A percentile compares a stretch with the other conserved stretches of the same genome.
Conservation (phyloP, 2,113 vertebrate genomes). For the Odocoileus hemionus region DNA sequence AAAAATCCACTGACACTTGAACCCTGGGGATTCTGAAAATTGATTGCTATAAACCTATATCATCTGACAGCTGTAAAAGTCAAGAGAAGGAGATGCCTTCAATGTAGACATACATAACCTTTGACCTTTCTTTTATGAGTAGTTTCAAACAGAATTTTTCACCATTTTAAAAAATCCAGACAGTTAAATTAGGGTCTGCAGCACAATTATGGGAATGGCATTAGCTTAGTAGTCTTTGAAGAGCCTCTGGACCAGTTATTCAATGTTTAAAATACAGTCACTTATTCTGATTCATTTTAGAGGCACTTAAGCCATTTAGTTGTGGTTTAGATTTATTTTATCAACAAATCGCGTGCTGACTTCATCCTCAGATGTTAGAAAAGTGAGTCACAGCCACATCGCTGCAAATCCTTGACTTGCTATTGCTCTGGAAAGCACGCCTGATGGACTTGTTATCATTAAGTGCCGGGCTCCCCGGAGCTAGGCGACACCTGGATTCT, state of each 20-base stretch:
- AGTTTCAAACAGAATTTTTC: neutral
- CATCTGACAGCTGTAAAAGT: neutral
- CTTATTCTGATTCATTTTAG: neutral
- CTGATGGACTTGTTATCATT: neutral
- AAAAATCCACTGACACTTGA: neutral
- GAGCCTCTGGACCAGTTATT: neutral
- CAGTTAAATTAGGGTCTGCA: no score
- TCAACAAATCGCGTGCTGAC: neutral
- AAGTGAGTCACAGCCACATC: neutral
- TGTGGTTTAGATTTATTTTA: neutral
- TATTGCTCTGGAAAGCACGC: neutral
- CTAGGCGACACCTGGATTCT: constrained; percentile 36
- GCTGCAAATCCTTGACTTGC: neutral
- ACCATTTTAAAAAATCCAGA: neutral
- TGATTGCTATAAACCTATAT: neutral
- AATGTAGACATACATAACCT: neutral
- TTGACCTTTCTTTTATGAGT: neutral
- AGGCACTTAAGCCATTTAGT: neutral
- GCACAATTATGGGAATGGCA: accelerated
- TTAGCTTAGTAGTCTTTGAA: neutral
- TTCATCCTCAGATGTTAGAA: neutral
- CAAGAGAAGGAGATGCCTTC: neutral
- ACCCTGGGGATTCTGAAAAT: neutral
- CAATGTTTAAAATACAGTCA: neutral
- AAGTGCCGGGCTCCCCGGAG: neutral